Base-by-base conservation (phyloP, 2,113 vertebrate species). In the Ariopsis seemanni region DNA sequence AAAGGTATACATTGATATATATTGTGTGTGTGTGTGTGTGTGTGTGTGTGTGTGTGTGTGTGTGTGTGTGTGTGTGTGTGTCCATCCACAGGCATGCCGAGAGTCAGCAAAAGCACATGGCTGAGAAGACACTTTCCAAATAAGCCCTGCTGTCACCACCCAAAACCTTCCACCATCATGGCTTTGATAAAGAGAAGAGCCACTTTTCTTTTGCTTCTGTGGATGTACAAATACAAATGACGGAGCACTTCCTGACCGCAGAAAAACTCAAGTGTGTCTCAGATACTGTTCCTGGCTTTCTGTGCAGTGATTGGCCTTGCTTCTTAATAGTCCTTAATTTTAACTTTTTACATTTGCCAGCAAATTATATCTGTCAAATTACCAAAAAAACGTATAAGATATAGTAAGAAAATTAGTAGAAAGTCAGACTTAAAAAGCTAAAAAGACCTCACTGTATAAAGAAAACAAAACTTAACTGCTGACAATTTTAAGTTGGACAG, bases 101-200 rank as follows among this genome's bases (percentile, higher is more conserved):
- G 93, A 99, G 98, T 88, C 98, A 99, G 94, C 98, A 99, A 95
- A 99, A 98, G 95, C 97, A 99, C 96, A 93, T 99, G 98, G 96
- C 97, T 86, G 98, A 99, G 96, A 99, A 96, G 93, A 98, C 97
- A 94, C 95, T 97, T 0, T 95, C 97, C 63, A 99, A 99, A 96
- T 99, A 94, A 97, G 83, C 75, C 84, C 82, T 60, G 62, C 82
- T 75, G 82, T n/a, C 48, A 27, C 58, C 89, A 30, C 50, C 50
- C 79, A 71, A 27, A 87, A 82, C 86, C 90, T 81, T 30, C 81
- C 83, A 91, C 91, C 88, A 89, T 91, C 82, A 42, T 88, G 87
- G 91, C 83, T 57, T 91, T 89, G 89, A 87, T 89, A 87, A 90
- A 94, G 94, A 93, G 92, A 74, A 89, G 92, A 93, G 92, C 90